Evolutionary conservation across 2,888 invertebrate species (phyloP).

Genomic region (Ochropleura leucogaster): DNA sequence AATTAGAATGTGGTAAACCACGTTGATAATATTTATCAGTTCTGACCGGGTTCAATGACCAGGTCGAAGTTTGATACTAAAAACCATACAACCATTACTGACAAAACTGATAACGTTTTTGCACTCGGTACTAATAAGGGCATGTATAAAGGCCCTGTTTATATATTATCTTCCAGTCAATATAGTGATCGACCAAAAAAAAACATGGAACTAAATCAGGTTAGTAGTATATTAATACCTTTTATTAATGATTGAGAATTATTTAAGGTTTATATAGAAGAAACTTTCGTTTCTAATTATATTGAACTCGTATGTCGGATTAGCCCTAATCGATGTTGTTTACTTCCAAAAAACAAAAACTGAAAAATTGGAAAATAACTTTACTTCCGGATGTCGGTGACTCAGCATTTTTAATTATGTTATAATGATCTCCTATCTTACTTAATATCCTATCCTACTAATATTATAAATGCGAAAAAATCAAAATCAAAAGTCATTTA

Average conservation of each 20-base stretch:
- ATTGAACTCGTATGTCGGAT: not conserved
- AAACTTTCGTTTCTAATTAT: not conserved
- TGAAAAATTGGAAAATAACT: too few species aligned
- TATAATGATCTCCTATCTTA: too few species aligned
- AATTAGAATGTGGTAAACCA: not conserved
- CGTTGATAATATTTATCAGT: not conserved
- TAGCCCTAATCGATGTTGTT: too few species aligned
- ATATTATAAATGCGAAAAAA: too few species aligned
- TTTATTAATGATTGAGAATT: not conserved
- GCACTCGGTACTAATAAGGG: not conserved
- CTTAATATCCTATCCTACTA: too few species aligned
- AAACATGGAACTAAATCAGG: constrained; percentile 3
- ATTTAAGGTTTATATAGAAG: not conserved
- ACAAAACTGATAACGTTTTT: not conserved
- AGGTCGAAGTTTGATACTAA: not conserved
- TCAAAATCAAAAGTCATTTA: too few species aligned
- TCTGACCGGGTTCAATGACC: not conserved
- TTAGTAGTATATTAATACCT: not conserved
- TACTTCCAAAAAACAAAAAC: too few species aligned
- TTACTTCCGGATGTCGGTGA: too few species aligned
- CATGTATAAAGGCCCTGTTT: not conserved
- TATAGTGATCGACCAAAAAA: not conserved
- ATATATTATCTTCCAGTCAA: not conserved
- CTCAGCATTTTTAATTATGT: too few species aligned
- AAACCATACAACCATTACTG: not conserved